Conservation (phyloP, 2,888 invertebrate genomes). For the Sphaerophoria rueppellii region DNA sequence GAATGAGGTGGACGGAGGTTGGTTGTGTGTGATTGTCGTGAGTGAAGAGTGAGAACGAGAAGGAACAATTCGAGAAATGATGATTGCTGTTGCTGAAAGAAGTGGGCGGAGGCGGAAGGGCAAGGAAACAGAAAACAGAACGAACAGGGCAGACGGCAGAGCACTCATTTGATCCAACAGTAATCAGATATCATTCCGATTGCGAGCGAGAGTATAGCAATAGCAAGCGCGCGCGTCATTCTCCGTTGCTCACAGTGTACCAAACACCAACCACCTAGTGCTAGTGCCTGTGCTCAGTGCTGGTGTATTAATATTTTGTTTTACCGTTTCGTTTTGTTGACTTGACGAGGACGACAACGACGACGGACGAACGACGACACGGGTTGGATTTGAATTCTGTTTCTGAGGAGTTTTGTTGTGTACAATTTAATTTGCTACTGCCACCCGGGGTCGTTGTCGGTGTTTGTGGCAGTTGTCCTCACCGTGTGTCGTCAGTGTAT, state of each 20-base stretch:
- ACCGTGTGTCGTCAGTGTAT: slow-evolving; percentile 17
- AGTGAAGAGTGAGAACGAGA: slow-evolving; percentile 64
- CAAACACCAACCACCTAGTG: neutral
- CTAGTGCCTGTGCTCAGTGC: no score
- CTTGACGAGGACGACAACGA: slow-evolving; percentile 16
- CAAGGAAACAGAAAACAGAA: slow-evolving; percentile 40
- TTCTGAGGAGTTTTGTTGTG: slow-evolving; percentile 41
- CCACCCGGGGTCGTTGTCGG: slow-evolving; percentile 38
- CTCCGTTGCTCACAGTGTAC: slow-evolving; percentile 39
- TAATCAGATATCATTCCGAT: slow-evolving; percentile 74
- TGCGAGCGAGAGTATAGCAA: slow-evolving; percentile 62
- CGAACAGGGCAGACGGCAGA: slow-evolving; percentile 36
- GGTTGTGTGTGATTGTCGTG: slow-evolving; percentile 1
- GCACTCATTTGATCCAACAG: slow-evolving; percentile 64
- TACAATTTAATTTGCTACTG: slow-evolving; percentile 52
- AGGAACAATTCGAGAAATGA: slow-evolving; percentile 73
- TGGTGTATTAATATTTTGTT: slow-evolving; percentile 1
- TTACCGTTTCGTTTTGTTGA: slow-evolving; percentile 38
- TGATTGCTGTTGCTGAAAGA: neutral
- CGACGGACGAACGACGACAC: neutral
- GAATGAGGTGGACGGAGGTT: slow-evolving; percentile 46
- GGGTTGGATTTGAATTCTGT: slow-evolving; percentile 3
- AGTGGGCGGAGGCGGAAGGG: neutral
- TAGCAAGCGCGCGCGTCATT: slow-evolving; percentile 73
- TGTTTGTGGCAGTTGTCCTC: slow-evolving; percentile 29